Percentiles rank a stretch among this genome's conserved stretches.
Evolutionary conservation across 2,113 vertebrate genomes (phyloP).

Genomic region (Tursiops truncatus): DNA sequence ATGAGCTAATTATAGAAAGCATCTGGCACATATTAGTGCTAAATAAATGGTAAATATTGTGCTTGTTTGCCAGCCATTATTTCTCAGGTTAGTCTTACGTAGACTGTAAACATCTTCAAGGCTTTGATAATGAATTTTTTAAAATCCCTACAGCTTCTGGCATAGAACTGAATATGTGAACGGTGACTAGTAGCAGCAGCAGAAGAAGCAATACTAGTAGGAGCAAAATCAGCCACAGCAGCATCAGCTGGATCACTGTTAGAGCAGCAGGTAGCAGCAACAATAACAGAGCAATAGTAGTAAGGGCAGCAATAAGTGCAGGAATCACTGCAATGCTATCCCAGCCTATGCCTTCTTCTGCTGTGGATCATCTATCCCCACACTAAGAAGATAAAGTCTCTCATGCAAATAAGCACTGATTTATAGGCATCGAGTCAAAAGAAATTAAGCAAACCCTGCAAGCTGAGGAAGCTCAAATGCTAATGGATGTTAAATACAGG

Average conservation of each 20-base stretch:
- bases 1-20: background rate
- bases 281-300: background rate
- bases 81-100: background rate
- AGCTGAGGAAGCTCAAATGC: slow-evolving; percentile 2
- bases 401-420: background rate
- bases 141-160: background rate
- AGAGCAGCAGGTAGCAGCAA: background rate
- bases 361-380: background rate
- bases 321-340: background rate
- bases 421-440: background rate
- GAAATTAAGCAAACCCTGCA: background rate
- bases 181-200: background rate
- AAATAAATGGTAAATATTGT: background rate
- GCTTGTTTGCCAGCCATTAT: background rate
- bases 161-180: background rate
- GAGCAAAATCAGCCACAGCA: background rate
- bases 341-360: background rate
- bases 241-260: background rate
- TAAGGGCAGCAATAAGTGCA: background rate
- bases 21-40: background rate
- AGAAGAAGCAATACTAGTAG: background rate
- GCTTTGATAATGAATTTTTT: background rate
- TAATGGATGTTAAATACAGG: background rate
- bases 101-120: slow-evolving; percentile 18
- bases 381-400: background rate